Percentiles rank a stretch among this genome's conserved stretches.
phyloP scores from a whole-genome alignment of 2,888 invertebrate genomes.

The Tachystola acroxantha region DNA sequence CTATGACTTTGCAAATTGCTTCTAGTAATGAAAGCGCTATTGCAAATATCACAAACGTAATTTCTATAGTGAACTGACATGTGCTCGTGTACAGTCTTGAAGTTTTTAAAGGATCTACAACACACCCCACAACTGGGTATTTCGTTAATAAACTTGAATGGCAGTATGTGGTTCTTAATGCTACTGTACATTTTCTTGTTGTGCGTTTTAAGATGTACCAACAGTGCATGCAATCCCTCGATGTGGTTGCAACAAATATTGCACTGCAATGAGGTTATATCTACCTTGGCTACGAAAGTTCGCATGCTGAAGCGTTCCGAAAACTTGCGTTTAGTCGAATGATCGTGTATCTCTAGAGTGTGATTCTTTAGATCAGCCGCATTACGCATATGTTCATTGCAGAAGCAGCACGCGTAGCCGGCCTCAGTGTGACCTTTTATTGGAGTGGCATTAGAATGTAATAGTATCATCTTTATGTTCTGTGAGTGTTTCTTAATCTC shows the following conservation, averaged over 20 bases:
- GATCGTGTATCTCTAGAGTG: conserved; percentile 32
- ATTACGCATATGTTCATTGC: conserved; percentile 34
- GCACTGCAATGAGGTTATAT: conserved; percentile 40
- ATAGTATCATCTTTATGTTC: conserved; percentile 13
- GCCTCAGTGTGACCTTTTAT: conserved; percentile 42
- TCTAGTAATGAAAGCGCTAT: conserved; percentile 44
- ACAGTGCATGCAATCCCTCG: conserved; percentile 23
- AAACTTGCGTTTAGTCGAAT: conserved; percentile 31
- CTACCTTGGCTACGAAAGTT: conserved; percentile 38
- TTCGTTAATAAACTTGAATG: conserved; percentile 33
- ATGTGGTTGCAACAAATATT: conserved; percentile 26
- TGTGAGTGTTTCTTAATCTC: neutral
- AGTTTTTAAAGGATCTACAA: neutral
- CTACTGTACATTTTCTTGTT: conserved; percentile 24
- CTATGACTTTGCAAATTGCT: conserved; percentile 26
- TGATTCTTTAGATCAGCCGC: conserved; percentile 45
- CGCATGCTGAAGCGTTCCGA: conserved; percentile 30
- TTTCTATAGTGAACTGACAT: conserved; percentile 25
- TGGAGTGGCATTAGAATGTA: conserved; percentile 54
- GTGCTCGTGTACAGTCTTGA: conserved; percentile 10
- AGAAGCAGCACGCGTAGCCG: conserved; percentile 50
- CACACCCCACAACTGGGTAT: conserved; percentile 8
- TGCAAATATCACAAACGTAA: conserved; percentile 27
- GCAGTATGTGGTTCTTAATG: conserved; percentile 35
- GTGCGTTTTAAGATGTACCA: conserved; percentile 32